These are phyloP conservation scores for Polymixis flavicincta DNA, from an alignment of 2,888 invertebrate genomes.

Conservation along the genomic window DNA sequence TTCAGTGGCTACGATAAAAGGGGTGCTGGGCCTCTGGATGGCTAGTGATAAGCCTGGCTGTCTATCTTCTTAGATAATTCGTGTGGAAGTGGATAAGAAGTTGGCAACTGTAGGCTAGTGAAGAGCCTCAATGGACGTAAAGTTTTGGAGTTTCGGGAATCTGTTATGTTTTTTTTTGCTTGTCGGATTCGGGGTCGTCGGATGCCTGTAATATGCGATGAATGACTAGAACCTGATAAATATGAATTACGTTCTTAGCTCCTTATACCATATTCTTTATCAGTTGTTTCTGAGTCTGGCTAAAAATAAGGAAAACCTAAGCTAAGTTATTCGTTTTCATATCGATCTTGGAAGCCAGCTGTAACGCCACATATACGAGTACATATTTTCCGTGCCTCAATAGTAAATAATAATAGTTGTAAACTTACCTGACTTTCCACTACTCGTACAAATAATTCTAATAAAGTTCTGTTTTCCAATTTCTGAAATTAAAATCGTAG, in stretches of 20 bases:
- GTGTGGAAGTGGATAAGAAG: slow-evolving; percentile 50
- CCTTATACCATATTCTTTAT: too few species aligned
- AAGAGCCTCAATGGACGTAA: not conserved
- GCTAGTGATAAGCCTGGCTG: slow-evolving; percentile 48
- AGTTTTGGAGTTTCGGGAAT: not conserved
- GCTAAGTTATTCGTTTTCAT: not conserved
- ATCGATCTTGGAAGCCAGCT: not conserved
- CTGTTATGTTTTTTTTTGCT: not conserved
- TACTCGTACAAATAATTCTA: not conserved
- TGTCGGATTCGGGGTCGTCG: not conserved
- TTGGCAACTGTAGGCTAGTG: slow-evolving; percentile 7
- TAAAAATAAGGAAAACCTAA: not conserved
- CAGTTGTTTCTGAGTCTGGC: not conserved
- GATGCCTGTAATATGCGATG: too few species aligned
- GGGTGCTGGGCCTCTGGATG: slow-evolving; percentile 34
- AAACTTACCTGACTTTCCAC: not conserved
- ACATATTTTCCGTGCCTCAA: not conserved
- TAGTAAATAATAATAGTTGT: not conserved
- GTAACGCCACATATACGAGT: too few species aligned
- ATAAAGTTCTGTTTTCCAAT: slow-evolving; percentile 6
- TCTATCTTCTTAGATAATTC: slow-evolving; percentile 42
- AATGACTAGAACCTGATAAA: not conserved
- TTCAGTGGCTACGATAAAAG: slow-evolving; percentile 60
- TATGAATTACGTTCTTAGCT: not conserved
- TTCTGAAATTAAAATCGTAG: slow-evolving; percentile 1